Percentiles rank a stretch among this genome's conserved stretches.
phyloP scores from a whole-genome alignment of 2,888 invertebrate genomes.

The Nezara viridula region DNA sequence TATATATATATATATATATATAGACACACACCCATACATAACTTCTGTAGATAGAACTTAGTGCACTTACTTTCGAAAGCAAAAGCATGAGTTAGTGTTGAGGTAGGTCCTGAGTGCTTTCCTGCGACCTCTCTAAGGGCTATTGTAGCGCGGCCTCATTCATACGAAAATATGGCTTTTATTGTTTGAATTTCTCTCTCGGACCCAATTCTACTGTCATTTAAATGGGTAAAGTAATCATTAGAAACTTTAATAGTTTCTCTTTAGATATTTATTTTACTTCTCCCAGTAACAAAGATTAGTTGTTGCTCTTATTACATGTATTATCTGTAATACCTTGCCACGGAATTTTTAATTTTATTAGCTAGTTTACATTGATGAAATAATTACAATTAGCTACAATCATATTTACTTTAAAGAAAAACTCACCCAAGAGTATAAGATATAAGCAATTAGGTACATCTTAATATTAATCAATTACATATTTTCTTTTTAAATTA shows the following conservation, averaged over 20 bases:
- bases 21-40: too few species aligned
- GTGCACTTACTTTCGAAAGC: conserved; percentile 18
- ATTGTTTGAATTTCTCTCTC: background rate
- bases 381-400: too few species aligned
- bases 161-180: background rate
- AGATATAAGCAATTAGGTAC: too few species aligned
- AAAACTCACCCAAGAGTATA: too few species aligned
- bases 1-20: too few species aligned
- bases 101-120: conserved; percentile 1
- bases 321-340: too few species aligned
- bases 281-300: background rate
- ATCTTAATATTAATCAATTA: too few species aligned
- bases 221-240: background rate
- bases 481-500: too few species aligned
- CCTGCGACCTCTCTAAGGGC: background rate
- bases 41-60: background rate
- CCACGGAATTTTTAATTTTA: too few species aligned
- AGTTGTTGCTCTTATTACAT: too few species aligned
- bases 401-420: too few species aligned
- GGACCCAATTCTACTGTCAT: background rate
- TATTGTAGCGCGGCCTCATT: background rate
- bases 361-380: too few species aligned
- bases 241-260: background rate
- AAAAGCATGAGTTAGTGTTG: conserved; percentile 19
- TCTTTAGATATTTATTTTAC: background rate